These are phyloP conservation scores for Drosophila fulvimacula DNA, from an alignment of 2,888 invertebrate species.

Conservation along the genomic window DNA sequence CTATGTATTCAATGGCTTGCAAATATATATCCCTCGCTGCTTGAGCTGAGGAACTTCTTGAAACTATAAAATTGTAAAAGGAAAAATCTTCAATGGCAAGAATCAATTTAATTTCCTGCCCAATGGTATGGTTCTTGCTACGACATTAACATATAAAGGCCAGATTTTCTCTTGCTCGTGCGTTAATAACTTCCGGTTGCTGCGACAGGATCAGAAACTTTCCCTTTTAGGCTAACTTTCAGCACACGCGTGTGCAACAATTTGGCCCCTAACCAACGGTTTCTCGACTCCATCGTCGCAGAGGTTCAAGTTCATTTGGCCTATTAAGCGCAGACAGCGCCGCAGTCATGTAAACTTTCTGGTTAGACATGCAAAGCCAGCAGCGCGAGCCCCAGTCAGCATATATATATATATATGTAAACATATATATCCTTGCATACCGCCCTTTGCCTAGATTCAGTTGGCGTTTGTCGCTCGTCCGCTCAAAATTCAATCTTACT, in stretches of 20 bases:
- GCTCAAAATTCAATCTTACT: constrained; percentile 78
- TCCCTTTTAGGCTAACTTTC: constrained; percentile 49
- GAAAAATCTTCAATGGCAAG: constrained; percentile 24
- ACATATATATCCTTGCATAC: neutral
- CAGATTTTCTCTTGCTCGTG: constrained; percentile 22
- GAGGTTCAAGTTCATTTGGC: constrained; percentile 73
- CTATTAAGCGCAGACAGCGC: constrained; percentile 68
- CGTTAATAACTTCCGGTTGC: constrained; percentile 73
- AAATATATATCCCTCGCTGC: no score
- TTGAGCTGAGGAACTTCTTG: neutral
- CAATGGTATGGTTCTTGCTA: constrained; percentile 28
- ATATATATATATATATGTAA: neutral
- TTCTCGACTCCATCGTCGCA: constrained; percentile 36
- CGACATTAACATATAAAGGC: constrained; percentile 10
- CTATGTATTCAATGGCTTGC: no score
- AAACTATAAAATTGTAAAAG: constrained; percentile 7
- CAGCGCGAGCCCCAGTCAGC: constrained; percentile 1
- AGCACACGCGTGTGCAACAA: constrained; percentile 57
- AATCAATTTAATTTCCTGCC: constrained; percentile 57
- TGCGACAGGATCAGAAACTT: constrained; percentile 55
- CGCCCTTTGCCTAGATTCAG: constrained; percentile 4
- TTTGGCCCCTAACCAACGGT: constrained; percentile 33
- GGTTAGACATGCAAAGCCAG: constrained; percentile 61
- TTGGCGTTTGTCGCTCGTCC: constrained; percentile 51
- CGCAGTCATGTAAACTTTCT: constrained; percentile 60